Conservation (phyloP, 2,797 vertebrate species). For the Acanthiza pusilla region DNA sequence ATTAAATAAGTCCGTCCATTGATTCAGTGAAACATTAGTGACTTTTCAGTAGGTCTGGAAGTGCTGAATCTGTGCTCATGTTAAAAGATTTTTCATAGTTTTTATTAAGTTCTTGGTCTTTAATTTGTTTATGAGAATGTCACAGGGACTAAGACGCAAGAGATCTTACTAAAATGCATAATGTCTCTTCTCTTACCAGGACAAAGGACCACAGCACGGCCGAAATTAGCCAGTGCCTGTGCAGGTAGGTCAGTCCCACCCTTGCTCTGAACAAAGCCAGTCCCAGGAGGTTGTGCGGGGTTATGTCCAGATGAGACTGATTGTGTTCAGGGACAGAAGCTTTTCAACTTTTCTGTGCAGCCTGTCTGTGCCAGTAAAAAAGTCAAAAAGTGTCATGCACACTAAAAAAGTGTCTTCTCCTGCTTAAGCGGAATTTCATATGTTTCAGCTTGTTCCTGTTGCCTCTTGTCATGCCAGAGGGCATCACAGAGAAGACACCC, state of each 20-base stretch:
- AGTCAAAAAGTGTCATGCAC: neutral
- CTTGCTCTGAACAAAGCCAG: neutral
- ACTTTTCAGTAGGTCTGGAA: neutral
- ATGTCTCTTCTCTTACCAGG: neutral
- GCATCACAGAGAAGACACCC: neutral
- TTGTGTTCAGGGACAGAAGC: neutral
- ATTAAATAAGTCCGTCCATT: neutral
- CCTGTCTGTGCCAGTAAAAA: neutral
- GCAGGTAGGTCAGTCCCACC: accelerated
- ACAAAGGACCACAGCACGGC: neutral
- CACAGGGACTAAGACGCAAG: neutral
- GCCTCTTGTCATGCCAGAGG: neutral
- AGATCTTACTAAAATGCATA: neutral
- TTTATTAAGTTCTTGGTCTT: neutral
- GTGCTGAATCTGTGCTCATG: neutral
- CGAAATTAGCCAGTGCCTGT: neutral
- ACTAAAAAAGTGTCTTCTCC: neutral
- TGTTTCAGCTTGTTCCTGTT: neutral
- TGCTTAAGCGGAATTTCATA: neutral
- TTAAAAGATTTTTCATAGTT: neutral
- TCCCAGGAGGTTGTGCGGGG: neutral
- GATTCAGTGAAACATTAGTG: neutral
- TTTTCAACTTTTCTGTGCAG: neutral
- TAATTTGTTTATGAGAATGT: neutral
- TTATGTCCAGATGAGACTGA: neutral